Conservation (phyloP, 2,797 vertebrate species). For the Microcaecilia unicolor region DNA sequence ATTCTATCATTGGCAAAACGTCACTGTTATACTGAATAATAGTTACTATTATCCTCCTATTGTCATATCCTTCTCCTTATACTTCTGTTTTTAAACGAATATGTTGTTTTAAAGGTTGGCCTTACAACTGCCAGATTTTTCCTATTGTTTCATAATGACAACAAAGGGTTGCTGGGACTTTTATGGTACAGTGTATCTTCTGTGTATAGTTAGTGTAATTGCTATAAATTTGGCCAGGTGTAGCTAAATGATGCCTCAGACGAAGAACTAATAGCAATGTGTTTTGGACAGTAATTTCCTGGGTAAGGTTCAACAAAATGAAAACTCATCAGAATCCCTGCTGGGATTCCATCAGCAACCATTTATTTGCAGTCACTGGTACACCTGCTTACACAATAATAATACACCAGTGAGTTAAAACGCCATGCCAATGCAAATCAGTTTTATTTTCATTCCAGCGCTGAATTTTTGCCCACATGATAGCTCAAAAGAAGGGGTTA, state of each 20-base stretch:
- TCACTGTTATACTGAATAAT: too few species aligned
- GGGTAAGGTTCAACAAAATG: constrained; percentile 57
- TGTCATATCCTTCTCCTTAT: constrained; percentile 17
- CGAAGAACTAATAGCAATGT: constrained; percentile 44
- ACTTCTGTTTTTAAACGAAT: neutral
- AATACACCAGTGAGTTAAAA: constrained; percentile 55
- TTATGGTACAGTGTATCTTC: constrained; percentile 33
- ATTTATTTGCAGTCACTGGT: constrained; percentile 56
- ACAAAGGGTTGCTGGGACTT: constrained; percentile 25
- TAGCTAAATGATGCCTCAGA: constrained; percentile 45
- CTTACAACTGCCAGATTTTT: too few species aligned
- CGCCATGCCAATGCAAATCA: constrained; percentile 56
- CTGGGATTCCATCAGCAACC: constrained; percentile 62
- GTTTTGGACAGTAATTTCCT: constrained; percentile 57
- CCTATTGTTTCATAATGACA: constrained; percentile 13
- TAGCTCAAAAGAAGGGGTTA: constrained; percentile 13
- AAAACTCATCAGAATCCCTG: constrained; percentile 61
- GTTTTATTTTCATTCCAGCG: constrained; percentile 46
- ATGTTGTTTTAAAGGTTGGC: too few species aligned
- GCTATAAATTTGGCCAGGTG: constrained; percentile 49
- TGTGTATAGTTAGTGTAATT: constrained; percentile 38
- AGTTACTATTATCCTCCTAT: constrained; percentile 7
- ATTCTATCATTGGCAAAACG: constrained; percentile 22
- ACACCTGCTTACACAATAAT: constrained; percentile 64
- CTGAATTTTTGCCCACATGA: constrained; percentile 24